Evolutionary conservation across 2,888 invertebrate species (phyloP).

Genomic region (Tetheella fluctuosa): DNA sequence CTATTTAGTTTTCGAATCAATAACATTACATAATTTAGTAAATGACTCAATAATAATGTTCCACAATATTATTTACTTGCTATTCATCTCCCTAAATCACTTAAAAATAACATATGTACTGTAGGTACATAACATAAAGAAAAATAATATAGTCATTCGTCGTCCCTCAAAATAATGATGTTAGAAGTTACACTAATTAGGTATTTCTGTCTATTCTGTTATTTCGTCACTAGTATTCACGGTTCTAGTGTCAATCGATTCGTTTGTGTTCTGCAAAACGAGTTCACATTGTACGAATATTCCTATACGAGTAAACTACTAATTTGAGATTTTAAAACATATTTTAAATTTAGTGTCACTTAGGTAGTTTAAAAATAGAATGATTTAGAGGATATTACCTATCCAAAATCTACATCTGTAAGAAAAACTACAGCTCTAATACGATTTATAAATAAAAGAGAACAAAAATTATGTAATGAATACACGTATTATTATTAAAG

Average conservation of each 20-base stretch:
- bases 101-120: no score
- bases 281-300: neutral
- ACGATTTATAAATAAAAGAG: no score
- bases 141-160: neutral
- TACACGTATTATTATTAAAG: no score
- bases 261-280: neutral
- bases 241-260: constrained; percentile 2
- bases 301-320: neutral
- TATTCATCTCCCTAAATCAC: no score
- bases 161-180: neutral
- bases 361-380: neutral
- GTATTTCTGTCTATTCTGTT: neutral
- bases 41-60: no score
- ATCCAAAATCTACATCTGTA: neutral
- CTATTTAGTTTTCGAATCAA: no score
- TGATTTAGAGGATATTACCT: neutral
- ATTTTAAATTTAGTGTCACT: neutral
- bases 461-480: no score
- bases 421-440: no score
- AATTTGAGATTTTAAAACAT: neutral
- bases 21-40: no score
- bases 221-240: neutral
- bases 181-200: neutral
- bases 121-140: no score
- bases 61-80: neutral